Base-by-base conservation (phyloP, 2,888 invertebrate species). In the Hedya salicella region DNA sequence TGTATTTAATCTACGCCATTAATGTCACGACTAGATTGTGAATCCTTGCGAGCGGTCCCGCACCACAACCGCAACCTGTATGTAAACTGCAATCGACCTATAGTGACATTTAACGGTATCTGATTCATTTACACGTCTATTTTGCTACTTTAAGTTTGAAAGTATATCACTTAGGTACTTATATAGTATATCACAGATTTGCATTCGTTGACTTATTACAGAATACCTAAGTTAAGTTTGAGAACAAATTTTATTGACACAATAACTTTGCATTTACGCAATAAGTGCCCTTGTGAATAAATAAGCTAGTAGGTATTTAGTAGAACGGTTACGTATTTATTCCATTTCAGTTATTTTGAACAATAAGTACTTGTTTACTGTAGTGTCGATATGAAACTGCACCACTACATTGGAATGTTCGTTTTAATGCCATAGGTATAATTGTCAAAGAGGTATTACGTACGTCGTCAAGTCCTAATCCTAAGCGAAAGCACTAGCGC, bases 11-110 rank as follows among this genome's bases (percentile, higher is more conserved):
- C 79, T 78, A 74, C 77, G 74, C 75, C 75, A 80, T 81, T 84
- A 85, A 79, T 83, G 85, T 82, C 85, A 84, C 86, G 86, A 90
- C 79, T 86, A 85, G 86, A 87, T 85, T 85, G 85, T 87, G 80
- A 79, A 88, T 89, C 89, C 86, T 87, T 88, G 83, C 80, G 69
- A 57, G 74, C 75, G 74, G 76, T 76, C 77, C n/a, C 73, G 73
- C 76, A 73, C 70, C 69, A 74, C 68, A 81, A 83, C 79, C 69
- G 74, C 68, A 81, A 83, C 79, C 78, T 40, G 21, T 76, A 75
- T 40, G 21, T 76, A 75, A 78, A 73, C 76, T 70, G 76, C 78
- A 74, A 80, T 77, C 76, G 74, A 78, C 73, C 53, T 44, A 42
- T 78, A 73, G 73, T 73, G 75, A 21, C 52, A 52, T 56, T 64